Evolutionary conservation across 1,140 invertebrate genomes (phyloP).

Genomic region (Calliphora vicina): DNA sequence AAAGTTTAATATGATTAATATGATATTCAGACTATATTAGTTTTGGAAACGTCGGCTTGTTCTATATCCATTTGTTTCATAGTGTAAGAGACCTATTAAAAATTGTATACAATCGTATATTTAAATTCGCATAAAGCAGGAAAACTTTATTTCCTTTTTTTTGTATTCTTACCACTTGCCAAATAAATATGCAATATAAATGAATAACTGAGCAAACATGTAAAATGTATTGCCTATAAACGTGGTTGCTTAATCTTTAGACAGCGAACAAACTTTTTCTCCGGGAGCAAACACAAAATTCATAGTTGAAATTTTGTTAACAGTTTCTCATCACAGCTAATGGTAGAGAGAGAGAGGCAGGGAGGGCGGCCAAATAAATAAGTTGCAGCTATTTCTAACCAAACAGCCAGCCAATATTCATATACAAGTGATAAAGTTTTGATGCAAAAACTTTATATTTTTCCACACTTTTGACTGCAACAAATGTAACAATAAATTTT

Average conservation of each 20-base stretch:
- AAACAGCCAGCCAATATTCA: neutral
- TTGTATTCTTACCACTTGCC: no score
- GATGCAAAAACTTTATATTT: slow-evolving; percentile 29
- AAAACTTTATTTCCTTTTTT: no score
- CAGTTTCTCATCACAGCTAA: neutral
- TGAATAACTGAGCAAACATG: neutral
- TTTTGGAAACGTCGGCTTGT: no score
- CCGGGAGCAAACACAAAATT: neutral
- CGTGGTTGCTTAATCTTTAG: neutral
- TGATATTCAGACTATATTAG: no score
- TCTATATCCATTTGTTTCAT: no score
- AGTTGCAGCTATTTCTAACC: neutral
- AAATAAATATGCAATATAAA: neutral
- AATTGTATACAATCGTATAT: no score
- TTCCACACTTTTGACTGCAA: slow-evolving; percentile 29
- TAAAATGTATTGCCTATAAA: neutral
- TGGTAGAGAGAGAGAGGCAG: neutral
- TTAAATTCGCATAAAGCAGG: no score
- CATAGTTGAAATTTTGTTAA: neutral
- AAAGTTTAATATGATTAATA: no score
- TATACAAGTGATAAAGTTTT: slow-evolving; percentile 15
- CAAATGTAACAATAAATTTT: slow-evolving; percentile 15
- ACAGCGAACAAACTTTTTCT: neutral
- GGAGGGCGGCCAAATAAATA: neutral
- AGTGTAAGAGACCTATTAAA: no score